A percentile compares a stretch with the other conserved stretches of the same genome.
phyloP scores from a whole-genome alignment of 37 sponge, comb jelly and placozoan genomes.

The Chondrosia reniformis region DNA sequence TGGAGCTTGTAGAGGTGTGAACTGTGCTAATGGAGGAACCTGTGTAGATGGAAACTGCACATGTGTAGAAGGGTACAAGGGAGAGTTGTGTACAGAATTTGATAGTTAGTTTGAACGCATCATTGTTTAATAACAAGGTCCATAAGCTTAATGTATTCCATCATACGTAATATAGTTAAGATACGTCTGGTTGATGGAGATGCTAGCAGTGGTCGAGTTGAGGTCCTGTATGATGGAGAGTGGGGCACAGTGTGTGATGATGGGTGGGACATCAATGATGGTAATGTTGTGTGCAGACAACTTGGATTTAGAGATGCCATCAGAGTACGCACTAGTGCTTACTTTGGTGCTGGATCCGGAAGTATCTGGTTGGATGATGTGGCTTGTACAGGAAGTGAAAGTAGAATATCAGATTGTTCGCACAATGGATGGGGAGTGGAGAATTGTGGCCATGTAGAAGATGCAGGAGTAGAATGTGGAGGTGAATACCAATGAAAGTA shows the following conservation, averaged over 20 bases:
- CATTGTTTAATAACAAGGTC: no score
- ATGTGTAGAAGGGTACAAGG: no score
- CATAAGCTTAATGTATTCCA: no score
- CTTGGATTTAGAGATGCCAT: constrained; percentile 15
- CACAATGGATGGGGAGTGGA: not conserved
- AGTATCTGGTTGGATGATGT: constrained; percentile 18
- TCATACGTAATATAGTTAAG: not conserved
- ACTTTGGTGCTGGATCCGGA: constrained; percentile 18
- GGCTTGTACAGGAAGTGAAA: constrained; percentile 8
- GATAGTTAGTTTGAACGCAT: no score
- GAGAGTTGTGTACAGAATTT: no score
- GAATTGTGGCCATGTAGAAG: constrained; percentile 26
- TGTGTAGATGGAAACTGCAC: no score
- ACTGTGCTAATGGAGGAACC: no score
- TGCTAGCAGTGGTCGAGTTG: constrained; percentile 9
- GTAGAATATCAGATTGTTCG: not conserved
- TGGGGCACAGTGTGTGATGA: constrained; percentile 48
- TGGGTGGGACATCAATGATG: constrained; percentile 21
- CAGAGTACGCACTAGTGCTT: not conserved
- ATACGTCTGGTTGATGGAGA: constrained; percentile 1
- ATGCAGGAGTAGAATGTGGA: constrained; percentile 11
- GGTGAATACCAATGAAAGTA: not conserved
- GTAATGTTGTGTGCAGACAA: constrained; percentile 21
- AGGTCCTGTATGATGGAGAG: constrained; percentile 3
- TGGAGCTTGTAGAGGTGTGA: no score